phyloP scores from a whole-genome alignment of 2,888 invertebrate genomes.

The Frankliniella fusca region DNA sequence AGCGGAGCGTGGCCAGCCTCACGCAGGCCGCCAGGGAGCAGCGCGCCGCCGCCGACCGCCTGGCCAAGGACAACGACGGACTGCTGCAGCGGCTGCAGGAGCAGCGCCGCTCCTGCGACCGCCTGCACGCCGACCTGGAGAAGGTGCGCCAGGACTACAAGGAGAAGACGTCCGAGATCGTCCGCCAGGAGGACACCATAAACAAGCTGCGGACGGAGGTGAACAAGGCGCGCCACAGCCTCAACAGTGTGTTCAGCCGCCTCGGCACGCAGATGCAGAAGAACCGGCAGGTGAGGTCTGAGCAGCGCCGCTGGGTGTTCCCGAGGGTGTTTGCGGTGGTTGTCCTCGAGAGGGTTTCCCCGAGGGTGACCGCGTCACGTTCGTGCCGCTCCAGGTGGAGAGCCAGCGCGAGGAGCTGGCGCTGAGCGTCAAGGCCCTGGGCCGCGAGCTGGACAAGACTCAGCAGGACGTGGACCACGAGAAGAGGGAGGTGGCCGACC shows the following conservation, averaged over 20 bases:
- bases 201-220: constrained; percentile 1
- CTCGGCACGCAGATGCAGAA: background rate
- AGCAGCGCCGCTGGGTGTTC: background rate
- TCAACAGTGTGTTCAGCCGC: background rate
- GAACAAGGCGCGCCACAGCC: background rate
- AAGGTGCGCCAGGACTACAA: background rate
- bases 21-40: background rate
- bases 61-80: background rate
- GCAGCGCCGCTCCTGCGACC: background rate
- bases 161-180: background rate
- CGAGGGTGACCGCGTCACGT: background rate
- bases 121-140: constrained; percentile 11
- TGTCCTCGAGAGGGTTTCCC: no score
- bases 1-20: background rate
- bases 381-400: background rate
- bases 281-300: background rate
- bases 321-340: no score
- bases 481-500: constrained; percentile 6
- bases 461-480: constrained; percentile 9
- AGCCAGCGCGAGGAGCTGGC: background rate
- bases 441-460: background rate
- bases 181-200: background rate
- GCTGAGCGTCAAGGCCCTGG: background rate
- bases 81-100: background rate
- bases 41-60: background rate